Percentiles rank a stretch among this genome's conserved stretches.
Conservation (phyloP, 23 tunicate genomes). For the Corella eumyota region DNA sequence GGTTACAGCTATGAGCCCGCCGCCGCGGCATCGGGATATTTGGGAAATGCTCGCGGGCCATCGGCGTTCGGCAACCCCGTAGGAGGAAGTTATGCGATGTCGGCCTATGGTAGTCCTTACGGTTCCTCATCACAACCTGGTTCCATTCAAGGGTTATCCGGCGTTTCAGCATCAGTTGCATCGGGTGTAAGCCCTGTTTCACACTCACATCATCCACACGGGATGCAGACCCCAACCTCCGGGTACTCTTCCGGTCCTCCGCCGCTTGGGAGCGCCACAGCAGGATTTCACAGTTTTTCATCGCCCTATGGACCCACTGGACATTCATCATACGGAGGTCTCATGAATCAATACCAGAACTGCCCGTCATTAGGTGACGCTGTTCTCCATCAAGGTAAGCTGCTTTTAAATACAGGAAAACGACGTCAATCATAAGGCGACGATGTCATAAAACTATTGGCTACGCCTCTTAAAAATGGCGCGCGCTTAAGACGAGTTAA, state of each 20-base stretch:
- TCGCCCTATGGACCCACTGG: slow-evolving; percentile 54
- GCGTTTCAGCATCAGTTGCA: slow-evolving; percentile 41
- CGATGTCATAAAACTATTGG: too few relatives aligned
- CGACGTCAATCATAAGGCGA: too few relatives aligned
- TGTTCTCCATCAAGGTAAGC: slow-evolving; percentile 76
- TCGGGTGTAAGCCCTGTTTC: slow-evolving; percentile 85
- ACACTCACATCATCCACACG: slow-evolving; percentile 37
- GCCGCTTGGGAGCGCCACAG: slow-evolving; percentile 52
- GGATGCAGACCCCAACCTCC: slow-evolving; percentile 26
- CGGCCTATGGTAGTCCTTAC: slow-evolving; percentile 63
- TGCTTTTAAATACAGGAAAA: too few relatives aligned
- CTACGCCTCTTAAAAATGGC: too few relatives aligned
- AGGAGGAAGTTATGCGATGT: slow-evolving; percentile 56
- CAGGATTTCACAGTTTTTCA: slow-evolving; percentile 74
- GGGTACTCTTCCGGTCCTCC: slow-evolving; percentile 56
- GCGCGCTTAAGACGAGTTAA: too few relatives aligned
- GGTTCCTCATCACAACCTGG: slow-evolving; percentile 46
- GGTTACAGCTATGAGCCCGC: slow-evolving; percentile 86
- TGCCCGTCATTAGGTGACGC: slow-evolving; percentile 64
- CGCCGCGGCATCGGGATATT: slow-evolving; percentile 68
- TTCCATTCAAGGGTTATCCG: slow-evolving; percentile 47
- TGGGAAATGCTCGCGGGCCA: slow-evolving; percentile 73
- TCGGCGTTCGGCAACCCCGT: slow-evolving; percentile 78
- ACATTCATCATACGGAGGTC: slow-evolving; percentile 67
- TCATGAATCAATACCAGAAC: slow-evolving; percentile 82